These are phyloP conservation scores for Umimayanthus chanpuru DNA, from an alignment of 92 coral and sea anemone genomes.

Conservation along the genomic window DNA sequence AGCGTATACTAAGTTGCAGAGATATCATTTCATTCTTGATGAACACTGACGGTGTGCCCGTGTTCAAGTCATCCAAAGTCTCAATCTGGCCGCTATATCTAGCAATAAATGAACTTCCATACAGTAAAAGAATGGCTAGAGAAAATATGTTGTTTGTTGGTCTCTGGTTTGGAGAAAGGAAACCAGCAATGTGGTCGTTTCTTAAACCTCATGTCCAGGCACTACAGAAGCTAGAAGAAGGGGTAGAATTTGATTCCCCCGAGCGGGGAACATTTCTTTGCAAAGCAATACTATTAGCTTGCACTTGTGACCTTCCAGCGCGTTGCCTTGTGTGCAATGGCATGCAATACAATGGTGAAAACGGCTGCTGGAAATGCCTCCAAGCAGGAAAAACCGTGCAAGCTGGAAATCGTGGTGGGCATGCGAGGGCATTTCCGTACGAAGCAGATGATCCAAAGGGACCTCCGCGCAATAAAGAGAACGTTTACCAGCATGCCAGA, in stretches of 20 bases:
- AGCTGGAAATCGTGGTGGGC: slow-evolving; percentile 46
- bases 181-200: slow-evolving; percentile 71
- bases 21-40: slow-evolving; percentile 61
- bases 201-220: slow-evolving; percentile 50
- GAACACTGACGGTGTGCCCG: slow-evolving; percentile 79
- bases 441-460: slow-evolving; percentile 64
- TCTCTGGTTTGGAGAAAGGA: slow-evolving; percentile 75
- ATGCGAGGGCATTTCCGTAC: slow-evolving; percentile 43
- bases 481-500: slow-evolving; percentile 48
- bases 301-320: slow-evolving; percentile 69
- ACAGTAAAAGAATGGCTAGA: slow-evolving; percentile 54
- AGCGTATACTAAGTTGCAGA: slow-evolving; percentile 46
- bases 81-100: slow-evolving; percentile 74
- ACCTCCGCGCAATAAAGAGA: slow-evolving; percentile 51
- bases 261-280: slow-evolving; percentile 56
- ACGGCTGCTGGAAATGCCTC: slow-evolving; percentile 73
- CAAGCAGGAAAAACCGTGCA: slow-evolving; percentile 63
- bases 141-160: slow-evolving; percentile 80
- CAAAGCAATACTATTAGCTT: slow-evolving; percentile 51
- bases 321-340: slow-evolving; percentile 66
- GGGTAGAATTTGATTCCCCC: slow-evolving; percentile 56
- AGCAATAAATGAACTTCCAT: slow-evolving; percentile 64
- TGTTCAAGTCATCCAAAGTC: slow-evolving; percentile 76
- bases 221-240: slow-evolving; percentile 61
- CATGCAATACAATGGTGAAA: slow-evolving; percentile 75